Conservation (phyloP, 1,140 invertebrate species). For the Drosophila novamexicana region DNA sequence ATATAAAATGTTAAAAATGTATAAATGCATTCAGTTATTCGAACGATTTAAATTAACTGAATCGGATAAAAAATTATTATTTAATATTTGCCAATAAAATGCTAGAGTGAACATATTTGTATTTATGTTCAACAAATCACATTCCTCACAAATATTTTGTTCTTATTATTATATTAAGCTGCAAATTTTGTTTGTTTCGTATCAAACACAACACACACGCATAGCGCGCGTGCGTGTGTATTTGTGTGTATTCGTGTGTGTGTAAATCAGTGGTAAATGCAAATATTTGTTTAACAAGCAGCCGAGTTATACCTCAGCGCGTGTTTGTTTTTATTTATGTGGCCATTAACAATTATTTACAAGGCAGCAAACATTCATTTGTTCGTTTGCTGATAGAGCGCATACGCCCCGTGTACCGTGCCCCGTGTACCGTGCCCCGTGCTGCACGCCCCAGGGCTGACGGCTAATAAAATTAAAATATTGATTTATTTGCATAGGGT, state of each 20-base stretch:
- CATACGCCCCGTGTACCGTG: conserved; percentile 54
- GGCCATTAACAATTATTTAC: conserved; percentile 75
- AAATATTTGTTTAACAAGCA: conserved; percentile 62
- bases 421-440: not conserved
- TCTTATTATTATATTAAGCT: not conserved
- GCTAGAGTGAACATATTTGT: not conserved
- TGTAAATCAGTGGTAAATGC: conserved; percentile 58
- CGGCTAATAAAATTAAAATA: conserved; percentile 72
- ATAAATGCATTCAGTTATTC: no score
- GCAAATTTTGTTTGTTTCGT: not conserved
- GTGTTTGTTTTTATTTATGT: conserved; percentile 45
- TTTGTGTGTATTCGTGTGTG: conserved; percentile 17
- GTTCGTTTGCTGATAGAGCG: conserved; percentile 53
- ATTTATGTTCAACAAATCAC: not conserved
- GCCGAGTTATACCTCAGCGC: conserved; percentile 44
- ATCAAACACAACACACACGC: conserved; percentile 1
- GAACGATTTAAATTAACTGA: no score
- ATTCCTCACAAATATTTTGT: not conserved
- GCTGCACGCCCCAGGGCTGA: not conserved
- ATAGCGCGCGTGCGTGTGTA: not conserved
- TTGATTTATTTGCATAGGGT: conserved; percentile 62
- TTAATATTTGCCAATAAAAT: no score
- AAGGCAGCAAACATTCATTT: conserved; percentile 18
- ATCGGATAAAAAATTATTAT: no score
- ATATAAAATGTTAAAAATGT: no score